Evolutionary conservation across 2,888 invertebrate species (phyloP).

Genomic region (Pyrrhopygopsis socrates): DNA sequence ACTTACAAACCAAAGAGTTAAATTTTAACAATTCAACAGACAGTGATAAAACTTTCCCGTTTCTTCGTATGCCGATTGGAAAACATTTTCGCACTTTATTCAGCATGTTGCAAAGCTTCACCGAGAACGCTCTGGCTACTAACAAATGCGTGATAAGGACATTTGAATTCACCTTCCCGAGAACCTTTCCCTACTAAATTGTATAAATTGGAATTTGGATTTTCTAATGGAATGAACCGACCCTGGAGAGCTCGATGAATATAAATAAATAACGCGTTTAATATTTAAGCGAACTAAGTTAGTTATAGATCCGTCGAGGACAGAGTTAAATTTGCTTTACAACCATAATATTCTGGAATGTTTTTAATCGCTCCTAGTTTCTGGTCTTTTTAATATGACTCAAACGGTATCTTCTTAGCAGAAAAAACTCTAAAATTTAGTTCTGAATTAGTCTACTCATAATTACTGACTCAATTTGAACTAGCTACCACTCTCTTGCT

Average conservation of each 20-base stretch:
- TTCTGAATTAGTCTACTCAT: too few relatives aligned
- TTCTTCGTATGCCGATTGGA: background rate
- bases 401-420: background rate
- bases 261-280: conserved; percentile 20
- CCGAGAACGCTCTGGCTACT: conserved; percentile 12
- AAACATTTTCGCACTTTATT: conserved; percentile 5
- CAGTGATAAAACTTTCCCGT: background rate
- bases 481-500: too few relatives aligned
- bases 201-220: conserved; percentile 41
- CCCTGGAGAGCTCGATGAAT: conserved; percentile 24
- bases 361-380: too few relatives aligned
- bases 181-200: conserved; percentile 28
- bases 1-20: too few relatives aligned
- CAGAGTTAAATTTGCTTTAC: background rate
- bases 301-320: background rate
- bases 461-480: too few relatives aligned
- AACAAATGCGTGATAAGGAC: conserved; percentile 41
- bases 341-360: too few relatives aligned
- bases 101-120: background rate
- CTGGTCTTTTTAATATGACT: background rate
- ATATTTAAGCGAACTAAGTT: conserved; percentile 15
- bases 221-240: conserved; percentile 36
- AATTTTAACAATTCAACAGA: background rate
- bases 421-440: too few relatives aligned
- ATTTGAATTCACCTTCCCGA: conserved; percentile 32